A percentile compares a stretch with the other conserved stretches of the same genome.
phyloP scores from a whole-genome alignment of 2,888 invertebrate genomes.

The Metalampra italica region DNA sequence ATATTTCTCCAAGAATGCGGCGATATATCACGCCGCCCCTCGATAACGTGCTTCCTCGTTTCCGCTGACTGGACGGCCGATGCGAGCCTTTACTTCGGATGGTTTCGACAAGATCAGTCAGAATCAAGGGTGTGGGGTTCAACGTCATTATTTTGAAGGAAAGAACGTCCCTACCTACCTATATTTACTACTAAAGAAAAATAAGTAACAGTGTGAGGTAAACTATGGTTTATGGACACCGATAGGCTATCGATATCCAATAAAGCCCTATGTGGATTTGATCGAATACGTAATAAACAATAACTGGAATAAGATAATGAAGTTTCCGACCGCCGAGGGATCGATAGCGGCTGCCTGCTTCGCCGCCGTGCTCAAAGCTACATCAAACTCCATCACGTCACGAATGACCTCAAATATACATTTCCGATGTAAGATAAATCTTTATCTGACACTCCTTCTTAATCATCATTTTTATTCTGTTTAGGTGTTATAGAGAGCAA shows the following conservation, averaged over 20 bases:
- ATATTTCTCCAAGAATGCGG: slow-evolving; percentile 59
- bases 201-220: too few species aligned
- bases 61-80: slow-evolving; percentile 45
- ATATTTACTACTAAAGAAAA: too few species aligned
- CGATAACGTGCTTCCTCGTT: slow-evolving; percentile 54
- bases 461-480: neutral
- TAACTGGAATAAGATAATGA: slow-evolving; percentile 21
- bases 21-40: slow-evolving; percentile 66
- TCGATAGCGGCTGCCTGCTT: slow-evolving; percentile 18
- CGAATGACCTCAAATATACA: slow-evolving; percentile 9
- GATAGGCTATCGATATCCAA: too few species aligned
- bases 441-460: too few species aligned
- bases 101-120: neutral
- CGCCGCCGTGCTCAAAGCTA: neutral
- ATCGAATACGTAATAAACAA: slow-evolving; percentile 7
- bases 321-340: slow-evolving; percentile 7
- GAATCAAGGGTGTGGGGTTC: neutral
- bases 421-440: neutral
- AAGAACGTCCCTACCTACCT: too few species aligned
- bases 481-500: too few species aligned
- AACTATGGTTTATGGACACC: too few species aligned
- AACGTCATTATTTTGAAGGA: too few species aligned
- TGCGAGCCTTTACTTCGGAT: slow-evolving; percentile 5
- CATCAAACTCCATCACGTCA: slow-evolving; percentile 19
- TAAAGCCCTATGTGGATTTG: slow-evolving; percentile 14